Base-by-base conservation (phyloP, 2,113 vertebrate genomes). In the Phrynosoma blainvillii region DNA sequence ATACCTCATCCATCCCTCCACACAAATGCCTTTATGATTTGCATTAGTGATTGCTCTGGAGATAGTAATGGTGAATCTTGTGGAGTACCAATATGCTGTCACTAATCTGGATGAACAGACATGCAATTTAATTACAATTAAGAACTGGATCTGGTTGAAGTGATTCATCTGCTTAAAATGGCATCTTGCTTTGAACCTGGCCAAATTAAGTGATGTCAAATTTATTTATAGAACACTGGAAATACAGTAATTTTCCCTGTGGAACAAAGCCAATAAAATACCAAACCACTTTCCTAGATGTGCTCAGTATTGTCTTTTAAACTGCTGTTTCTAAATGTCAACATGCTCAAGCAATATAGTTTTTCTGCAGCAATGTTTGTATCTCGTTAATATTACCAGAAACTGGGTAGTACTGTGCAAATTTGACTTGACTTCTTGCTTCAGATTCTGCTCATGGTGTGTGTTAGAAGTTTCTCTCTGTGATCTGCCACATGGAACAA, bases 41-140 rank as follows among this genome's bases (percentile, higher is more conserved):
- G 52, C 54, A 30, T 54, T 52, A 71, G 16, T 10, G 32, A 70
- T 10, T 59, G 23, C 54, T 59, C 40, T 40, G 42, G 21, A 25
- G 14, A 42, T 42, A 79, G 20, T 54, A n/a, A 36, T 59, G 52
- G 70, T 23, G n/a, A 81, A 10, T 81, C 6, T 66, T 79, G 59
- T 21, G 18, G 68, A 62, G 25, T 52, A 87, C 77, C 52, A 74
- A 80, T 59, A 59, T 62, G 78, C 68, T 62, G 47, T 40, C 47
- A 87, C 66, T 80, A 59, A 87, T 56, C 77, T 56, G 54, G 68
- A 81, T 74, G 27, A 62, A 71, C 18, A 80, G 68, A 87, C 3
- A 14, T 74, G 52, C 52, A 62, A 70, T 87, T 87, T 87, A 79
- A 80, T 74, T 87, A 81, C 78, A 87, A 42, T 81, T 81, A 87